Evolutionary conservation across 2,797 vertebrate genomes (phyloP).

Genomic region (Mormyrops boulengeri): DNA sequence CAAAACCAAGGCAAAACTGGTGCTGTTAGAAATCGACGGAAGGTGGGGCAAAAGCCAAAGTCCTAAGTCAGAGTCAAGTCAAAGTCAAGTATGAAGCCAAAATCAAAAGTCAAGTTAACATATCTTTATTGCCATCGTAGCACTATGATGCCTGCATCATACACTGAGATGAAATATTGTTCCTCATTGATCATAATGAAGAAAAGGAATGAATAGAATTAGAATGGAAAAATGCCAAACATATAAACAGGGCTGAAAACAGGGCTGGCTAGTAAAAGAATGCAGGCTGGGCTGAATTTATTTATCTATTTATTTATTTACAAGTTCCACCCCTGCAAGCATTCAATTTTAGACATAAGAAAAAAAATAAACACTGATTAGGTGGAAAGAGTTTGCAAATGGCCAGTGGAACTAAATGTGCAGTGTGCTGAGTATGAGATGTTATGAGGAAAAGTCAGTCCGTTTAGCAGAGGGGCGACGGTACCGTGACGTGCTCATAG

Average conservation of each 20-base stretch:
- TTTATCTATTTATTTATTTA: too few species aligned
- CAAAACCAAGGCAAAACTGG: neutral
- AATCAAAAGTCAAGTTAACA: too few species aligned
- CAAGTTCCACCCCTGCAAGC: neutral
- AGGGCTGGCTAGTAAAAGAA: too few species aligned
- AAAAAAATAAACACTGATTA: neutral
- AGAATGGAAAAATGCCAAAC: neutral
- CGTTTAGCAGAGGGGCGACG: neutral
- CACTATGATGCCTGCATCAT: neutral
- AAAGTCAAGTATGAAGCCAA: neutral
- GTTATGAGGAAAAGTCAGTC: neutral
- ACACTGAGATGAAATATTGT: neutral
- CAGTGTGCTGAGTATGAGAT: neutral
- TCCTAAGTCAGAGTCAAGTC: neutral
- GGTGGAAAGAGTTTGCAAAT: neutral
- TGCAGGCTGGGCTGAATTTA: neutral
- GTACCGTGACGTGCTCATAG: constrained; percentile 91
- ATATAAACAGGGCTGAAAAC: neutral
- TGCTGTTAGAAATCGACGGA: neutral
- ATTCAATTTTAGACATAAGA: neutral
- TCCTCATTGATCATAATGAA: neutral
- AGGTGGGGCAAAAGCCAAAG: neutral
- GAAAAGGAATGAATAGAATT: neutral
- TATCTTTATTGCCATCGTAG: neutral
- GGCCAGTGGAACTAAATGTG: neutral